Evolutionary conservation across 1,140 invertebrate genomes (phyloP).

Genomic region (Schlechtendalia chinensis): DNA sequence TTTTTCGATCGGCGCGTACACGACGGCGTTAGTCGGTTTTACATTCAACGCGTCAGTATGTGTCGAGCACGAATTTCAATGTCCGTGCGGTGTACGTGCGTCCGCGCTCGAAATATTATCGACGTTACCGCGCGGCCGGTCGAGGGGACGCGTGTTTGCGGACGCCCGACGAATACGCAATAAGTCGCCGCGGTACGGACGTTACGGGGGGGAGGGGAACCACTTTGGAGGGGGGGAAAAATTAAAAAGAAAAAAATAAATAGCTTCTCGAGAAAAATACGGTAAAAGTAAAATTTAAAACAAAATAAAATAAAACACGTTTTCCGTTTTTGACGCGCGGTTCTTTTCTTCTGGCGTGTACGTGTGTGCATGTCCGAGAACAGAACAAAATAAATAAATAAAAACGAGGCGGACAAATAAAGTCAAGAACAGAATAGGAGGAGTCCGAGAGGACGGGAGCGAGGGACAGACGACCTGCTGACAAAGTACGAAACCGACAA

Average conservation of each 20-base stretch:
- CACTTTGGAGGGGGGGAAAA: conserved; percentile 21
- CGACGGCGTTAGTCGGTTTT: conserved; percentile 6
- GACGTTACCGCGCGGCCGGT: conserved; percentile 32
- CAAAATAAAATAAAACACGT: neutral
- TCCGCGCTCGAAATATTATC: conserved; percentile 36
- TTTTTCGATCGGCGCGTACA: conserved; percentile 13
- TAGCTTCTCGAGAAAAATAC: neutral
- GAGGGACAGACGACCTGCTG: conserved; percentile 1
- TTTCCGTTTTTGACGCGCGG: neutral
- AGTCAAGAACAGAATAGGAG: neutral
- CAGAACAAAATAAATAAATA: neutral
- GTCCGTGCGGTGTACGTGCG: conserved; percentile 37
- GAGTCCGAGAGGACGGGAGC: neutral
- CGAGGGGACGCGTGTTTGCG: neutral
- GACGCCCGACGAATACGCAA: conserved; percentile 37
- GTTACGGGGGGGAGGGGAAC: conserved; percentile 41
- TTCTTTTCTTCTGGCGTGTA: neutral
- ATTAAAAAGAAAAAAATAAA: neutral
- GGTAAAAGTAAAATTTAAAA: neutral
- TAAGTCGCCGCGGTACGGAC: conserved; percentile 11
- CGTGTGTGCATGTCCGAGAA: neutral
- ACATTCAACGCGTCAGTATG: conserved; percentile 43
- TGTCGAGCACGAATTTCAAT: conserved; percentile 45
- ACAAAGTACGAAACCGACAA: conserved; percentile 22
- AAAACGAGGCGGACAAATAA: conserved; percentile 5